Conservation (phyloP, 2,797 vertebrate species). For the Numenius phaeopus region DNA sequence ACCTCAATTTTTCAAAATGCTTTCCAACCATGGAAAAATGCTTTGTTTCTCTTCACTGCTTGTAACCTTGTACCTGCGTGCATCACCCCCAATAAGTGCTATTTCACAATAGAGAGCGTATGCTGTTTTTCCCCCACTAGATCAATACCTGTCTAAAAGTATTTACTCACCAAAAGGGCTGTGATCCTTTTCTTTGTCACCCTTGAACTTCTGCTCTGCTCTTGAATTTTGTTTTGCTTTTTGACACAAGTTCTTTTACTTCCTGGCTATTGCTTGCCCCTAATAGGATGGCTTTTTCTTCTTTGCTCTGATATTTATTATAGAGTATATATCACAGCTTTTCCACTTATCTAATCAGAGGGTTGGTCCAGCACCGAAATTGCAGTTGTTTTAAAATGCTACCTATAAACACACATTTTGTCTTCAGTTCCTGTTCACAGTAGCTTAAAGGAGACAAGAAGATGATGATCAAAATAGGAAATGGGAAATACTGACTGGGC, state of each 20-base stretch:
- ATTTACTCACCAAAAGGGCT: conserved; percentile 63
- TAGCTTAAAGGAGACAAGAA: conserved; percentile 39
- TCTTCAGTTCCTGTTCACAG: conserved; percentile 18
- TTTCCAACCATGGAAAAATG: background rate
- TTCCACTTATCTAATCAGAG: conserved; percentile 54
- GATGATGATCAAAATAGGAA: conserved; percentile 41
- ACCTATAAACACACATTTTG: conserved; percentile 36
- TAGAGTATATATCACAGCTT: background rate
- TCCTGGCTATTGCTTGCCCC: conserved; percentile 11
- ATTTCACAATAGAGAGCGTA: conserved; percentile 29
- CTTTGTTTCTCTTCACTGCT: conserved; percentile 5
- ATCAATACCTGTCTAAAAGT: conserved; percentile 72
- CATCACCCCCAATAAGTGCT: conserved; percentile 35
- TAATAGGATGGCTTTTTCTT: background rate
- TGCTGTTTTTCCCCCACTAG: background rate
- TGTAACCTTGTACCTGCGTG: background rate
- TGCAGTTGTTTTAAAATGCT: conserved; percentile 56
- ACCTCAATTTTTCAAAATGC: background rate
- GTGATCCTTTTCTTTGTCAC: conserved; percentile 52
- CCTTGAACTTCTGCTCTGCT: conserved; percentile 59
- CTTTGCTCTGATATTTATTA: conserved; percentile 29
- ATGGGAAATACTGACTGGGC: background rate
- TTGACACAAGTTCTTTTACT: conserved; percentile 30
- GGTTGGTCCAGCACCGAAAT: conserved; percentile 30
- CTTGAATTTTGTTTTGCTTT: background rate